These are phyloP conservation scores for Phalera bucephala DNA, from an alignment of 2,888 invertebrate species.

Conservation along the genomic window DNA sequence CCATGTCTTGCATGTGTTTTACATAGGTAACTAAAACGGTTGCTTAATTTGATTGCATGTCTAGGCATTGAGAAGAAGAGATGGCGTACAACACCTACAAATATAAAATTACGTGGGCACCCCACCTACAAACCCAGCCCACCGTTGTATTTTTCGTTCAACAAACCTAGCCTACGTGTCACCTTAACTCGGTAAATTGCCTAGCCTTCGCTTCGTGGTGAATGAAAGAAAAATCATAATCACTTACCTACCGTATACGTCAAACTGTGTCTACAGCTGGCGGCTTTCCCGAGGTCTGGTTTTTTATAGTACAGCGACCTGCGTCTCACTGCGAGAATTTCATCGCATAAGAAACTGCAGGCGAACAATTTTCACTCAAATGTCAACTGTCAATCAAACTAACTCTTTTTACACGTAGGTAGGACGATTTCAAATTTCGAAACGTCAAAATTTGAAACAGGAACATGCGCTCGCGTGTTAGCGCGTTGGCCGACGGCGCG, in stretches of 20 bases:
- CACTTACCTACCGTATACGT: slow-evolving; percentile 71
- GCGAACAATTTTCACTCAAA: slow-evolving; percentile 34
- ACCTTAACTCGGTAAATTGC: slow-evolving; percentile 51
- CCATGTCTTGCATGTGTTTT: background rate
- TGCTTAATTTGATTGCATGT: slow-evolving; percentile 31
- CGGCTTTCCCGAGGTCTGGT: slow-evolving; percentile 59
- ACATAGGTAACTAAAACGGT: no score
- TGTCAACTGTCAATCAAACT: slow-evolving; percentile 44
- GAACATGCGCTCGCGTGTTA: slow-evolving; percentile 67
- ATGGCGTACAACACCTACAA: no score
- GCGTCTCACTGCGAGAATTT: slow-evolving; percentile 38
- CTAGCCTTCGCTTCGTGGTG: slow-evolving; percentile 41
- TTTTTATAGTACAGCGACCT: slow-evolving; percentile 39
- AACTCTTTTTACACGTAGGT: slow-evolving; percentile 37
- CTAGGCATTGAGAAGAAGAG: slow-evolving; percentile 55
- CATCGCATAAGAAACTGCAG: slow-evolving; percentile 37
- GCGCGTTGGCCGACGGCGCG: slow-evolving; percentile 71
- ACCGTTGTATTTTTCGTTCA: slow-evolving; percentile 65
- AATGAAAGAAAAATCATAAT: slow-evolving; percentile 49
- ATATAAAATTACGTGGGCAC: slow-evolving; percentile 6
- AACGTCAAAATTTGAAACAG: slow-evolving; percentile 57
- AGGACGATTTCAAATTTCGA: slow-evolving; percentile 62
- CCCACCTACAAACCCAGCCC: slow-evolving; percentile 72
- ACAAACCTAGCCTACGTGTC: slow-evolving; percentile 69
- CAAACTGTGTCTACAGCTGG: slow-evolving; percentile 52